Percentiles rank a stretch among this genome's conserved stretches.
Conservation (phyloP, 2,888 invertebrate species). For the Leucania comma region DNA sequence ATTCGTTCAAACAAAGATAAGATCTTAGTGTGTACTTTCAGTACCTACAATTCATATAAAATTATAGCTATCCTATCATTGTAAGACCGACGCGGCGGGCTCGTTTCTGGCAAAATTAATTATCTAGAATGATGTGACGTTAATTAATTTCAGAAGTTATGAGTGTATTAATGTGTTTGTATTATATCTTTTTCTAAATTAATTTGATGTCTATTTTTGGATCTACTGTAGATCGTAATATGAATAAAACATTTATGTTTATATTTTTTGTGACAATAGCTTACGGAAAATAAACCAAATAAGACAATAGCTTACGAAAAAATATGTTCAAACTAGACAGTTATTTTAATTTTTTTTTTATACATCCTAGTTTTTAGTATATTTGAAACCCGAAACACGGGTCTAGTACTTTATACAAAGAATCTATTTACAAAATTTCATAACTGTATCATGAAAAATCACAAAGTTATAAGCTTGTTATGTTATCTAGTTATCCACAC, state of each 20-base stretch:
- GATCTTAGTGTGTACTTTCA: background rate
- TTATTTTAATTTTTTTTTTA: too few relatives aligned
- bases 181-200: conserved; percentile 31
- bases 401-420: too few relatives aligned
- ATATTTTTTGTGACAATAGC: background rate
- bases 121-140: conserved; percentile 38
- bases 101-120: conserved; percentile 43
- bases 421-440: too few relatives aligned
- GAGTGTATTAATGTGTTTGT: conserved; percentile 47
- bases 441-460: too few relatives aligned
- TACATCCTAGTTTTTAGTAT: too few relatives aligned
- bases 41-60: background rate
- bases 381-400: too few relatives aligned
- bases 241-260: background rate
- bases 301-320: too few relatives aligned
- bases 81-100: conserved; percentile 19
- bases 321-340: too few relatives aligned
- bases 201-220: conserved; percentile 28
- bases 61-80: conserved; percentile 18
- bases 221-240: background rate
- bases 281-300: background rate
- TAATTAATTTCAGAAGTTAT: conserved; percentile 52
- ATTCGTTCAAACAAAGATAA: background rate
- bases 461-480: too few relatives aligned
- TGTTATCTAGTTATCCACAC: too few relatives aligned